Evolutionary conservation across 2,113 vertebrate species (phyloP).

Genomic region (Pionites leucogaster): DNA sequence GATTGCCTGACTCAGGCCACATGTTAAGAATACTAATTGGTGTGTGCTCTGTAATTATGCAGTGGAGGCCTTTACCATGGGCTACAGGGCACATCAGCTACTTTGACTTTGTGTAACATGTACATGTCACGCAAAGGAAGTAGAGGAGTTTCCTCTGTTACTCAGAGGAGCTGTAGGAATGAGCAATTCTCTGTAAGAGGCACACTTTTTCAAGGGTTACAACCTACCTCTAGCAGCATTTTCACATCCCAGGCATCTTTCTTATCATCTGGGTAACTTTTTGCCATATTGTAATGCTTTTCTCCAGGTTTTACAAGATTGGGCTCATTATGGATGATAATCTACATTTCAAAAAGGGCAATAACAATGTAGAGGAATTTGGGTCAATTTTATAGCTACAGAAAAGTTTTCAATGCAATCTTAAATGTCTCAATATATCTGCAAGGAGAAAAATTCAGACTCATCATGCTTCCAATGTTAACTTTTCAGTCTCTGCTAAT

Average conservation of each 20-base stretch:
- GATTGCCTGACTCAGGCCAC: neutral
- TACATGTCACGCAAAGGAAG: accelerated
- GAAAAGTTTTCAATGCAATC: neutral
- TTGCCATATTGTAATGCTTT: slow-evolving; percentile 92
- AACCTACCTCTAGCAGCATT: slow-evolving; percentile 88
- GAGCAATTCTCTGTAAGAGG: neutral
- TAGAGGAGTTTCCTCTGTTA: neutral
- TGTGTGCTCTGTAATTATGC: neutral
- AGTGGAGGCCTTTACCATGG: neutral
- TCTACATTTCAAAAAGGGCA: slow-evolving; percentile 77
- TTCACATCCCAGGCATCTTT: slow-evolving; percentile 97
- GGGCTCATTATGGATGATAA: slow-evolving; percentile 91
- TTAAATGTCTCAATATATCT: neutral
- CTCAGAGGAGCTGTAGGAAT: neutral
- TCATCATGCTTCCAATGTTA: neutral
- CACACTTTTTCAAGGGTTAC: neutral
- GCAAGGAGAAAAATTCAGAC: neutral
- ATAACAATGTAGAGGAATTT: neutral
- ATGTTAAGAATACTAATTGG: neutral
- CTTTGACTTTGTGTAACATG: neutral
- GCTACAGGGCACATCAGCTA: neutral
- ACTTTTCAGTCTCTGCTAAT: neutral
- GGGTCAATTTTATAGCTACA: neutral
- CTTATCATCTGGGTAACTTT: slow-evolving; percentile 75
- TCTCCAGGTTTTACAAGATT: slow-evolving; percentile 48